These are phyloP conservation scores for Agrilus cyanescens DNA, from an alignment of 2,888 invertebrate genomes.

Conservation along the genomic window DNA sequence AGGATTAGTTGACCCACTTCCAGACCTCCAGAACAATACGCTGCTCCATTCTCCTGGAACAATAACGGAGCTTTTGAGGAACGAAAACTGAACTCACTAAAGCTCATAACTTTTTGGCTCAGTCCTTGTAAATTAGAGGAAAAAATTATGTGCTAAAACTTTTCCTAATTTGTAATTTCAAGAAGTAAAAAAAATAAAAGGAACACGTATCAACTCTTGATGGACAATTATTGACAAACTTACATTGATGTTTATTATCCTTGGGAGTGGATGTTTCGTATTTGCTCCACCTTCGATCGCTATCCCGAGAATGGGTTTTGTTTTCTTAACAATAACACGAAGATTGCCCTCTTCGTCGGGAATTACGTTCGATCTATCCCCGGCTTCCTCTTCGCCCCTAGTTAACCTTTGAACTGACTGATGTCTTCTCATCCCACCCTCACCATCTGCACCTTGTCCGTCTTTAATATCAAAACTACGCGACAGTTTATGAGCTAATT, in stretches of 20 bases:
- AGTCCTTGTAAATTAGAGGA: no score
- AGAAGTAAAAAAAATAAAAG: no score
- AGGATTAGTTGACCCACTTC: conserved; percentile 91
- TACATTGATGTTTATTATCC: conserved; percentile 94
- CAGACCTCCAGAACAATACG: conserved; percentile 82
- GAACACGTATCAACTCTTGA: no score
- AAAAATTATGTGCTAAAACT: no score
- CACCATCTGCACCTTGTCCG: conserved; percentile 59
- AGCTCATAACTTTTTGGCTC: no score
- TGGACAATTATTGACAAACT: conserved; percentile 31
- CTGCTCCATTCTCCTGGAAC: conserved; percentile 84
- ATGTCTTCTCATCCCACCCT: conserved; percentile 54
- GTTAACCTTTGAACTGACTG: conserved; percentile 67
- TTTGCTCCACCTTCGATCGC: conserved; percentile 96
- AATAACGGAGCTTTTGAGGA: conserved; percentile 3
- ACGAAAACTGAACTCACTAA: no score
- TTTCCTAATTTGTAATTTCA: no score
- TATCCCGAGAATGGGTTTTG: conserved; percentile 87
- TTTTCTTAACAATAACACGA: conserved; percentile 82
- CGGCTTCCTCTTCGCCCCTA: conserved; percentile 34
- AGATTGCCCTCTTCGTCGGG: conserved; percentile 81
- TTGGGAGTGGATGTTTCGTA: conserved; percentile 86
- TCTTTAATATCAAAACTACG: conserved; percentile 84
- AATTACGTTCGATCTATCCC: conserved; percentile 54
- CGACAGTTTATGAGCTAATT: conserved; percentile 76